Conservation (phyloP, 2,113 vertebrate genomes). For the Paratilapia polleni region DNA sequence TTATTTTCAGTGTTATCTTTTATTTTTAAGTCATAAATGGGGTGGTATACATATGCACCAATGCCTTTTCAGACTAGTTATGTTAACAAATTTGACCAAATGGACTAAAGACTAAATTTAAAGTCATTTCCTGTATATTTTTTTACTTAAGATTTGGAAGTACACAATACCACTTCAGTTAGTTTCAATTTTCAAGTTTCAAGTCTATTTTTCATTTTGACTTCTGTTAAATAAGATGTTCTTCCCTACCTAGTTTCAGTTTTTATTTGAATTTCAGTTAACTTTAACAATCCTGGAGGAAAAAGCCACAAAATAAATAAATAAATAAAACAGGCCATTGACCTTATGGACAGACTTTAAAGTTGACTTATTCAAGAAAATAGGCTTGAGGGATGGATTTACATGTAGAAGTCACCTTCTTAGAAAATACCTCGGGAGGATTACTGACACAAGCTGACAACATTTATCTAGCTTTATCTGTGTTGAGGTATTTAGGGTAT, state of each 20-base stretch:
- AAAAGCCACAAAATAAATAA: not conserved
- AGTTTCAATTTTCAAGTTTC: no score
- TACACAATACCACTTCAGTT: not conserved
- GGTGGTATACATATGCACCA: not conserved
- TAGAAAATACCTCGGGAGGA: constrained; percentile 1
- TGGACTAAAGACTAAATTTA: not conserved
- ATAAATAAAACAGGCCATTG: not conserved
- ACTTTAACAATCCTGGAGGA: not conserved
- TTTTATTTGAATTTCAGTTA: not conserved
- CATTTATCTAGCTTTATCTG: constrained; percentile 30
- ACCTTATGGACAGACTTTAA: not conserved
- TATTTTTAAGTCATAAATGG: not conserved
- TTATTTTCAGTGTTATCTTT: not conserved
- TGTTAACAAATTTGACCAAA: not conserved
- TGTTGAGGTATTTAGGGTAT: constrained; percentile 43
- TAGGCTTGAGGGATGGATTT: not conserved
- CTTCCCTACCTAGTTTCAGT: no score
- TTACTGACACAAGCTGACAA: not conserved
- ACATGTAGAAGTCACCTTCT: not conserved
- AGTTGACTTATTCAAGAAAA: not conserved
- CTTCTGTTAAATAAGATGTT: not conserved
- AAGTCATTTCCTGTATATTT: not conserved
- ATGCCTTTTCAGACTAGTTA: not conserved
- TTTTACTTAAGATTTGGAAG: not conserved
- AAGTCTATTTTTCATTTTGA: not conserved